Conservation (phyloP, 2,797 vertebrate genomes). For the Spinus pinus region DNA sequence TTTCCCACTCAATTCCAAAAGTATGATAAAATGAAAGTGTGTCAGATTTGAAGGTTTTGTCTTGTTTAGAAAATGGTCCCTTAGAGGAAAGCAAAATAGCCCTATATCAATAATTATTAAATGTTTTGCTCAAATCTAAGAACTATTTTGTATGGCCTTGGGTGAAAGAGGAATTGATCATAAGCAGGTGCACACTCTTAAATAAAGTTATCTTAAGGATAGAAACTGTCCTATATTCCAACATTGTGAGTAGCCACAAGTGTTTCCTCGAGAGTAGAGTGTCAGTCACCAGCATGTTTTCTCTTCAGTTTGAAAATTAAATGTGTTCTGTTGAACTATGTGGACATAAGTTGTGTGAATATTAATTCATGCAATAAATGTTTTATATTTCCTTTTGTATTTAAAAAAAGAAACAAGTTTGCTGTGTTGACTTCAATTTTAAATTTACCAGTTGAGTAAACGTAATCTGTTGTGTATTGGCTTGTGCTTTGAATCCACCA, state of each 20-base stretch:
- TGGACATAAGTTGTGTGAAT: background rate
- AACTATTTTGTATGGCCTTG: fast-evolving
- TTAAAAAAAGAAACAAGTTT: background rate
- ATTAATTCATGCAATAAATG: background rate
- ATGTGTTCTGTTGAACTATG: background rate
- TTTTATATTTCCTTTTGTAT: background rate
- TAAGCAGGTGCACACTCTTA: background rate
- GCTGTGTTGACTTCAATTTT: background rate
- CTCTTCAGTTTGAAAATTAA: background rate
- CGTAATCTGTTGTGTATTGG: background rate
- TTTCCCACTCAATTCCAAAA: background rate
- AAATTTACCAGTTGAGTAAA: background rate
- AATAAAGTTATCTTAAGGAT: background rate
- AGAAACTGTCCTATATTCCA: background rate
- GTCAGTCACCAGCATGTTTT: background rate
- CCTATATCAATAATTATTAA: background rate
- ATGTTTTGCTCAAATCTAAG: background rate
- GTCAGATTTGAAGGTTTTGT: background rate
- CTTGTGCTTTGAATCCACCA: background rate
- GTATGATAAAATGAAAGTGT: background rate
- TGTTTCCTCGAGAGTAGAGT: background rate
- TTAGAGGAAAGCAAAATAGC: background rate
- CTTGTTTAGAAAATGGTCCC: background rate
- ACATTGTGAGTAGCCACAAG: background rate
- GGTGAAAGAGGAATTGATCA: background rate